Evolutionary conservation across 2,113 vertebrate genomes (phyloP).

Genomic region (Jaculus jaculus): DNA sequence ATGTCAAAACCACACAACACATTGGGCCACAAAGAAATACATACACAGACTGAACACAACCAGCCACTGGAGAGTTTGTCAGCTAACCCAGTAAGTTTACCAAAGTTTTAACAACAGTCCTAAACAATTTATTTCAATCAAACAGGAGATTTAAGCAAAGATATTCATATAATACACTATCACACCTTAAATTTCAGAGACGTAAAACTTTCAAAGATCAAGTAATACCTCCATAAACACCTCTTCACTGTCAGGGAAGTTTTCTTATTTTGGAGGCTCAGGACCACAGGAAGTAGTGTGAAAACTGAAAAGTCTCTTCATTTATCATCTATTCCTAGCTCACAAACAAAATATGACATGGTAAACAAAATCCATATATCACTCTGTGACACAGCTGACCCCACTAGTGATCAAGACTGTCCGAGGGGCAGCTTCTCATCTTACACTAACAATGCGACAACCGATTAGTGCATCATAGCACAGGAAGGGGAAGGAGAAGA

Average conservation of each 20-base stretch:
- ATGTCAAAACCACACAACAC: neutral
- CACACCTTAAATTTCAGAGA: slow-evolving; percentile 62
- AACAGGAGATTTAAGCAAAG: slow-evolving; percentile 64
- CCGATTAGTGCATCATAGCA: slow-evolving; percentile 38
- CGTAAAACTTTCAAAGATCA: slow-evolving; percentile 61
- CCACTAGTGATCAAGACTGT: slow-evolving; percentile 77
- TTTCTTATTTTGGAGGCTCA: slow-evolving; percentile 74
- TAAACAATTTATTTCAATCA: slow-evolving; percentile 56
- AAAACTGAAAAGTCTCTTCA: slow-evolving; percentile 86
- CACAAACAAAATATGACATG: slow-evolving; percentile 87
- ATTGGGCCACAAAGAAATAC: neutral
- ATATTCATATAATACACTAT: neutral
- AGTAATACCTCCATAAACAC: slow-evolving; percentile 65
- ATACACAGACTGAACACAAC: neutral
- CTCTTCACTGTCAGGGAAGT: slow-evolving; percentile 29
- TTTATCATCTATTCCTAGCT: slow-evolving; percentile 88
- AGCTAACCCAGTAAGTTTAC: neutral
- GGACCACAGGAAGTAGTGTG: slow-evolving; percentile 84
- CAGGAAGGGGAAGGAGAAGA: neutral
- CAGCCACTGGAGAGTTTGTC: slow-evolving; percentile 18
- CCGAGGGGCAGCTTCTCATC: slow-evolving; percentile 65
- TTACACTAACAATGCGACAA: slow-evolving; percentile 59
- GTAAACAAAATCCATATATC: slow-evolving; percentile 93
- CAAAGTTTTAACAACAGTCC: slow-evolving; percentile 59
- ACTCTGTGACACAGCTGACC: slow-evolving; percentile 82